Base-by-base conservation (phyloP, 2,113 vertebrate species). In the Tricholaema leucomelas region DNA sequence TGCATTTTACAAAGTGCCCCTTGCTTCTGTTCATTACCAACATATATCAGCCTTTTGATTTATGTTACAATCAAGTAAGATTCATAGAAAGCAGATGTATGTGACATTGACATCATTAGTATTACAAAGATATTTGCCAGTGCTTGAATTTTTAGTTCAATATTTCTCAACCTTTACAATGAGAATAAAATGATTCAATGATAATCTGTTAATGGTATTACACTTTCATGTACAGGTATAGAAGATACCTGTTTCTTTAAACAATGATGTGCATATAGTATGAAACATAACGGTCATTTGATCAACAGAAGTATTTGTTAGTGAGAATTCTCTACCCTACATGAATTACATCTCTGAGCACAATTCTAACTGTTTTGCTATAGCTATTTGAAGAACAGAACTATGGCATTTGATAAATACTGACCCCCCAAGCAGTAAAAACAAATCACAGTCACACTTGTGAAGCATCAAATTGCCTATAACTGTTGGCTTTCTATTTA, bases 311-410 rank as follows among this genome's bases (percentile, higher is more conserved):
- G 9, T 46, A 31, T 59, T 63, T 59, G 42, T 58, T 42, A 73
- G 28, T 73, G 21, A 18, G 58, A 77, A 85, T 23, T 31, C 4
- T 59, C 55, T 60, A 60, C 25, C 12, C 19, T 71, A n/a, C 20
- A 42, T 48, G 18, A 71, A 36, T 87, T 46, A 70, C 23, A 70
- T 50, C 31, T 56, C n/a, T 15, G 20, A 46, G 15, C 35, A 38
- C 12, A 66, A 71, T 58, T 81, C 15, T 56, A 44, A 40, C 24
- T 38, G 31, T 44, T 81, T 67, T n/a, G 6, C 12, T 67, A 55
- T 36, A 0, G 1, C 66, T 77, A 54, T 30, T 56, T 0, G 0
- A 44, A 19, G 10, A 70, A 69, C 28, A 76, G 42, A 85, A 85
- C 38, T 44, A 69, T 0, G 6, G 5, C 2, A 66, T 88, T 81